phyloP scores from a whole-genome alignment of 2,797 vertebrate species.

The Astyanax mexicanus region DNA sequence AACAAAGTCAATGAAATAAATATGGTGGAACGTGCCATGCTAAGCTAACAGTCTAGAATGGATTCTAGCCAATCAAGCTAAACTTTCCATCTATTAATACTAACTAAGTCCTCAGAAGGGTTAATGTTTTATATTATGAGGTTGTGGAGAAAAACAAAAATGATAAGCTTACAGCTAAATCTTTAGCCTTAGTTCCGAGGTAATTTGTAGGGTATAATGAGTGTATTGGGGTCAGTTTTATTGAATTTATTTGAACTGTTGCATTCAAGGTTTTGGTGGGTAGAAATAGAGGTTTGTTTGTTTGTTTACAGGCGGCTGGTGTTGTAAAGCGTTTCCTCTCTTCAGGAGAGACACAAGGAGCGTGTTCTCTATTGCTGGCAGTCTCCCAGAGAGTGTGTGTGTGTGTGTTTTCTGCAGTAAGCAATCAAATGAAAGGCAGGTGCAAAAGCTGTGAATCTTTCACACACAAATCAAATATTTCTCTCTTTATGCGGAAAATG shows the following conservation, averaged over 20 bases:
- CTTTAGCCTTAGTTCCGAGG: too few relatives aligned
- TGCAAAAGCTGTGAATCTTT: background rate
- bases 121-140: too few relatives aligned
- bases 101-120: too few relatives aligned
- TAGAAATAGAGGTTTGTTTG: conserved; percentile 13
- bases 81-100: too few relatives aligned
- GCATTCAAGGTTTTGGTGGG: background rate
- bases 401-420: background rate
- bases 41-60: too few relatives aligned
- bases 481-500: background rate
- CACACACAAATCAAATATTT: background rate
- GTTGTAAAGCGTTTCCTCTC: conserved; percentile 58
- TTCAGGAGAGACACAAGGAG: conserved; percentile 66
- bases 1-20: too few relatives aligned
- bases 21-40: too few relatives aligned
- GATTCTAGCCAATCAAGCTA: too few relatives aligned
- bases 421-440: background rate
- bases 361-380: conserved; percentile 60
- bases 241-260: background rate
- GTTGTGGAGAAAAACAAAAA: too few relatives aligned
- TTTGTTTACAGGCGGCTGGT: conserved; percentile 70
- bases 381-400: conserved; percentile 42
- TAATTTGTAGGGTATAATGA: too few relatives aligned
- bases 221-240: too few relatives aligned
- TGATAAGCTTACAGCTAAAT: too few relatives aligned